Evolutionary conservation across 2,888 invertebrate genomes (phyloP).

Genomic region (Alitta virens): DNA sequence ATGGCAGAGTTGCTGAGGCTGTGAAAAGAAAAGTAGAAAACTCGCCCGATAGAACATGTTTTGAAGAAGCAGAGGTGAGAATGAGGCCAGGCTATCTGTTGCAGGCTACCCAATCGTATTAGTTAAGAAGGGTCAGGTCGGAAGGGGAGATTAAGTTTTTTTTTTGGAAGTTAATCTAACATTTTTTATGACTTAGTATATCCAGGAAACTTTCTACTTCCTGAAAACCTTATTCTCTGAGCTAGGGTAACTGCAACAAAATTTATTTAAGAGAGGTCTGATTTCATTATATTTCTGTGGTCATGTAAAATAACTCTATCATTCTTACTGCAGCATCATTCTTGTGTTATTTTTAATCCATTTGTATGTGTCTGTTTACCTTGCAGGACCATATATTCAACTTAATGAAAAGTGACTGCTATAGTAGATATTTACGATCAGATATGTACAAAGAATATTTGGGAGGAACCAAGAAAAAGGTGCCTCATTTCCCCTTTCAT

Average conservation of each 20-base stretch:
- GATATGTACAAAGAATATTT: conserved; percentile 98
- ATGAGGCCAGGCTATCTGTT: too few relatives aligned
- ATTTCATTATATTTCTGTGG: too few relatives aligned
- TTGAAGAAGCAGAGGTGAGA: conserved; percentile 94
- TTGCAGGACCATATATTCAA: conserved; percentile 94
- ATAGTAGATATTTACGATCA: conserved; percentile 93
- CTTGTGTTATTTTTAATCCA: too few relatives aligned
- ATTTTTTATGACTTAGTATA: too few relatives aligned
- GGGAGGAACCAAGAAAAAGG: conserved; percentile 95
- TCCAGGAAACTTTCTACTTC: too few relatives aligned
- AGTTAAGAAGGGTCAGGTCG: not conserved
- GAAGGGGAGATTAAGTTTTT: too few relatives aligned
- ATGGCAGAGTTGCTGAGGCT: conserved; percentile 81
- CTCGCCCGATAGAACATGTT: conserved; percentile 59
- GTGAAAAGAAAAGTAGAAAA: conserved; percentile 49
- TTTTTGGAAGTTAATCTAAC: too few relatives aligned
- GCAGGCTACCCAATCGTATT: conserved; percentile 20
- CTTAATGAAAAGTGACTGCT: conserved; percentile 98
- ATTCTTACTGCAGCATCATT: too few relatives aligned
- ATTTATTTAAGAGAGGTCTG: too few relatives aligned
- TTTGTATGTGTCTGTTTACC: not conserved
- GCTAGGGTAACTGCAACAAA: too few relatives aligned
- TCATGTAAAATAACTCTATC: too few relatives aligned
- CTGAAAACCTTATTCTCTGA: too few relatives aligned
- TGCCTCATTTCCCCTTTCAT: conserved; percentile 50